Conservation (phyloP, 2,113 vertebrate genomes). For the Apeltes quadracus region DNA sequence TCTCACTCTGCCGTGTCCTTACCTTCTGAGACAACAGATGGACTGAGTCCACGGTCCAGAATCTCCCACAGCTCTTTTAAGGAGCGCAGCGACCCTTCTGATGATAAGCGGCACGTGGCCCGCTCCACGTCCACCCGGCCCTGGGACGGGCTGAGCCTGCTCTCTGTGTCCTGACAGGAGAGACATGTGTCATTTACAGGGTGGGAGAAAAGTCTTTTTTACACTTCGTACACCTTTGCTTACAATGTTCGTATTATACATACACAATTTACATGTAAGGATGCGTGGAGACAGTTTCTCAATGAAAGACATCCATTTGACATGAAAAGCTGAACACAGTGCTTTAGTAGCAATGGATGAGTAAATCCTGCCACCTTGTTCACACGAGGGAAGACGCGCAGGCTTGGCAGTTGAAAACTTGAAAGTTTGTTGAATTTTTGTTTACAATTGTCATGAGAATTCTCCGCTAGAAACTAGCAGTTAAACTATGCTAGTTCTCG, state of each 20-base stretch:
- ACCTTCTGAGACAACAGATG: constrained; percentile 72
- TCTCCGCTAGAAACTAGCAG: neutral
- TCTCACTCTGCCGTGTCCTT: constrained; percentile 1
- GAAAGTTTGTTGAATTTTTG: too few relatives aligned
- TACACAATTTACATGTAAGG: neutral
- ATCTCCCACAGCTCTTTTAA: constrained; percentile 83
- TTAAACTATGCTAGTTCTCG: too few relatives aligned
- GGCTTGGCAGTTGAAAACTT: too few relatives aligned
- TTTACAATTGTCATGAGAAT: neutral
- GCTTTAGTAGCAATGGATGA: too few relatives aligned
- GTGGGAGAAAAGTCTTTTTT: neutral
- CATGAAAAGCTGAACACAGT: neutral
- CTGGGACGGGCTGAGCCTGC: constrained; percentile 39
- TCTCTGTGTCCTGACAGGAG: constrained; percentile 61
- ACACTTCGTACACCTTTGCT: neutral
- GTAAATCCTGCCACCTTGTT: too few relatives aligned
- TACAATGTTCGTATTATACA: neutral
- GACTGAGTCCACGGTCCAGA: constrained; percentile 78
- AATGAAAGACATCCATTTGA: neutral
- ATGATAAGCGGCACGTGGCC: constrained; percentile 56
- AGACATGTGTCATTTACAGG: neutral
- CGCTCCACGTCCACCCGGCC: neutral
- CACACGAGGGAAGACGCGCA: too few relatives aligned
- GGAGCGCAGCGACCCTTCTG: constrained; percentile 67
- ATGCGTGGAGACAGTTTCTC: neutral